Base-by-base conservation (phyloP, 1,140 invertebrate species). In the Drosophila ohnishii region DNA sequence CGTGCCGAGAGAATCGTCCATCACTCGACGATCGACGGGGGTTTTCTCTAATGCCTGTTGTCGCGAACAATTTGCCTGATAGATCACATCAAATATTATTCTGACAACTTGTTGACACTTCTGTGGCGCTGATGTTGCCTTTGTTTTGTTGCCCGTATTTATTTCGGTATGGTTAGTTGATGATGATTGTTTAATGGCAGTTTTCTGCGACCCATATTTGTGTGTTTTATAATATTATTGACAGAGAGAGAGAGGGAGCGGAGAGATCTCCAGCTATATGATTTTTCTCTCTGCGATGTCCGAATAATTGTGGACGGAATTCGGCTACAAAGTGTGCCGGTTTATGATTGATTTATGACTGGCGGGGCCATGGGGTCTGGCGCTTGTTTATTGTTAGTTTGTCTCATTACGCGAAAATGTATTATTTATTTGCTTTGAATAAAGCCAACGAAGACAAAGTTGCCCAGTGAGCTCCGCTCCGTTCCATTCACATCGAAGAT, bases 101-200 rank as follows among this genome's bases (percentile, higher is more conserved):
- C 66, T 69, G 83, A 86, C 83, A 86, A 87, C 83, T 86, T 83
- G 79, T 75, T 83, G 82, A 85, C 83, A 82, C 75, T 67, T 87
- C 64, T 70, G 34, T 80, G 16, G 34, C 13, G 51, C 34, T 58
- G 44, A 35, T 32, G 37, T 5, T 61, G 56, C 45, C 60, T 61
- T 75, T 62, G 78, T 70, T 71, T 76, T 61, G 56, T 30, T n/a
- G 60, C 30, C 45, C 34, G 32, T 56, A 73, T 64, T 71, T 75
- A 56, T 69, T 80, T 76, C 32, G 56, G 78, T 61, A 42, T 50
- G 45, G 60, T 66, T 56, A 66, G 62, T 57, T 50, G 58, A 60
- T 48, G 47, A 84, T 83, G 75, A 84, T 84, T 80, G 66, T 66
- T 84, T 69, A 84, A 73, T 77, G 59, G 45, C 62, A 73, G 63